Evolutionary conservation across 2,888 invertebrate species (phyloP).

Genomic region (Chrysolina oricalcia): DNA sequence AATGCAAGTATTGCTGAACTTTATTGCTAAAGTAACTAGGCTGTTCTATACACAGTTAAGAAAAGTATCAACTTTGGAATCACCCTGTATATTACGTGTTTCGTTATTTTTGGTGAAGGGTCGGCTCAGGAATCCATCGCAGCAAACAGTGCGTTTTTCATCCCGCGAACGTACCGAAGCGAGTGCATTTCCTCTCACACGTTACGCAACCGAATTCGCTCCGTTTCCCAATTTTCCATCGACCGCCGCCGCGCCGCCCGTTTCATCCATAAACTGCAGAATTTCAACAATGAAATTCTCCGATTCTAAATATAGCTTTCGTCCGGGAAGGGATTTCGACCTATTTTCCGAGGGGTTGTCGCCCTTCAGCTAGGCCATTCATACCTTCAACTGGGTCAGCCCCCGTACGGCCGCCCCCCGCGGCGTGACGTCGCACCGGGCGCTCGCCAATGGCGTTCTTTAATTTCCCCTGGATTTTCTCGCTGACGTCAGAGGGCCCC

Average conservation of each 20-base stretch:
- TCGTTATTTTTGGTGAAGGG: no score
- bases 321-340: slow-evolving; percentile 56
- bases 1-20: no score
- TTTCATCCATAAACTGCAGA: slow-evolving; percentile 25
- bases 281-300: slow-evolving; percentile 52
- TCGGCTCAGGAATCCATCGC: no score
- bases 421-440: slow-evolving; percentile 47
- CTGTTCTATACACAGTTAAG: no score
- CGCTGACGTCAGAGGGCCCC: slow-evolving; percentile 21
- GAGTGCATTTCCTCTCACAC: no score
- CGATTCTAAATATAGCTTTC: slow-evolving; percentile 60
- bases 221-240: neutral
- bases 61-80: no score
- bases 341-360: slow-evolving; percentile 64
- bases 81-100: no score
- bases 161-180: no score
- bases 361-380: slow-evolving; percentile 65
- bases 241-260: neutral
- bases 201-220: no score
- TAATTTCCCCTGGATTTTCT: slow-evolving; percentile 45
- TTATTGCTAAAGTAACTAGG: no score
- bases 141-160: neutral
- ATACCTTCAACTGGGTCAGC: slow-evolving; percentile 60
- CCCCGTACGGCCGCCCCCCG: slow-evolving; percentile 39
- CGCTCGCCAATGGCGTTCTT: slow-evolving; percentile 32